Conservation (phyloP, 2,797 vertebrate species). For the Tenualosa thibaudeaui region DNA sequence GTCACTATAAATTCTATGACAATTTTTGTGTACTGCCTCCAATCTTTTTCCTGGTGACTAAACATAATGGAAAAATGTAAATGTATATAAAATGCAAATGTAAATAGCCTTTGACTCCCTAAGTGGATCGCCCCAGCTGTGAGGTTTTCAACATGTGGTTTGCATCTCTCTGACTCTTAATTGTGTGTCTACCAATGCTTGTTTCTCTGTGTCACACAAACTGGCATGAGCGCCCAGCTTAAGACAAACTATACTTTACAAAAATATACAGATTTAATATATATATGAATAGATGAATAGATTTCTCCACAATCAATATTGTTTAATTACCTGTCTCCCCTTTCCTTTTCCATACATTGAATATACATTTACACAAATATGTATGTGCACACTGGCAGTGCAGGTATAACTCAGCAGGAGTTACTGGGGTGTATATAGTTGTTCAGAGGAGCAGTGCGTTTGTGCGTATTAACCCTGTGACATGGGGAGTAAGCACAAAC, state of each 20-base stretch:
- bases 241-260: constrained; percentile 25
- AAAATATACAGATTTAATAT: neutral
- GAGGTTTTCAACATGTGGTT: constrained; percentile 23
- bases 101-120: constrained; percentile 25
- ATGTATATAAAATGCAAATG: constrained; percentile 22
- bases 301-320: constrained; percentile 25
- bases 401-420: constrained; percentile 18
- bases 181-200: constrained; percentile 5
- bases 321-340: neutral
- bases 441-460: neutral
- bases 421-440: neutral
- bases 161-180: constrained; percentile 2
- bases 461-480: constrained; percentile 22
- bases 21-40: constrained; percentile 23
- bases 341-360: neutral
- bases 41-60: neutral
- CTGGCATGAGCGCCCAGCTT: neutral
- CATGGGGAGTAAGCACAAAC: constrained; percentile 31
- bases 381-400: neutral
- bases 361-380: constrained; percentile 15
- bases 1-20: constrained; percentile 29
- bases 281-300: neutral
- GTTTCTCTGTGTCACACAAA: constrained; percentile 9
- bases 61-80: constrained; percentile 19
- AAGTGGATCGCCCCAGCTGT: constrained; percentile 1